Evolutionary conservation across 2,797 vertebrate genomes (phyloP).

Genomic region (Lophotriccus pileatus): DNA sequence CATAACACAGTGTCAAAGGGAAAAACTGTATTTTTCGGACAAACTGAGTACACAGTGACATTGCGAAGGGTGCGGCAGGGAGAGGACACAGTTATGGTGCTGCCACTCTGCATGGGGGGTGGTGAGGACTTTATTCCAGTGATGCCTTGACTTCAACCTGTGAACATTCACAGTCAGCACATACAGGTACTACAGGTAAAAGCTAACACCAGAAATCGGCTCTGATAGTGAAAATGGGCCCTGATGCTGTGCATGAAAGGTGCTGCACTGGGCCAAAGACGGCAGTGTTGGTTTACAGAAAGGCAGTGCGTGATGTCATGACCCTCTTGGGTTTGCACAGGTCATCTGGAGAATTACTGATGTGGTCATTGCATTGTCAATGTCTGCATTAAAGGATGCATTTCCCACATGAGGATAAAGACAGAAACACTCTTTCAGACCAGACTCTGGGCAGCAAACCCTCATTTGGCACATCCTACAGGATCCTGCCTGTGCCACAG

Average conservation of each 20-base stretch:
- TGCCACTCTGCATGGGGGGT: rapidly evolving
- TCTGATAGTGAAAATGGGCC: neutral
- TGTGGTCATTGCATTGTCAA: neutral
- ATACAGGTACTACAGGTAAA: neutral
- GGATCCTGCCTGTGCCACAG: neutral
- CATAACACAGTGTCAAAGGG: rapidly evolving
- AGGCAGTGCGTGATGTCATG: rapidly evolving
- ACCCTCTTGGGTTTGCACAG: neutral
- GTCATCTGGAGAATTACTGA: rapidly evolving
- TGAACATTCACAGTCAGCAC: neutral
- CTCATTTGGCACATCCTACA: neutral
- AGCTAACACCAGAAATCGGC: neutral
- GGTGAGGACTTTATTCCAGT: neutral
- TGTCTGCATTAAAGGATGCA: neutral
- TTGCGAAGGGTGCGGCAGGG: neutral
- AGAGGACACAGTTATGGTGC: neutral
- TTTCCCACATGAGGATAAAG: neutral
- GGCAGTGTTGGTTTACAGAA: neutral
- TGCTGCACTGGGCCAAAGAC: neutral
- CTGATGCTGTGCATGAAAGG: rapidly evolving
- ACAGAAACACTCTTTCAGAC: neutral
- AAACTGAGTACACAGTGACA: neutral
- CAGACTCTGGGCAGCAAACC: neutral
- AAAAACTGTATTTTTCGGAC: neutral
- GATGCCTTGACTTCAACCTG: neutral